These are phyloP conservation scores for Leptopilina syphax DNA, from an alignment of 2,888 invertebrate species.

Conservation along the genomic window DNA sequence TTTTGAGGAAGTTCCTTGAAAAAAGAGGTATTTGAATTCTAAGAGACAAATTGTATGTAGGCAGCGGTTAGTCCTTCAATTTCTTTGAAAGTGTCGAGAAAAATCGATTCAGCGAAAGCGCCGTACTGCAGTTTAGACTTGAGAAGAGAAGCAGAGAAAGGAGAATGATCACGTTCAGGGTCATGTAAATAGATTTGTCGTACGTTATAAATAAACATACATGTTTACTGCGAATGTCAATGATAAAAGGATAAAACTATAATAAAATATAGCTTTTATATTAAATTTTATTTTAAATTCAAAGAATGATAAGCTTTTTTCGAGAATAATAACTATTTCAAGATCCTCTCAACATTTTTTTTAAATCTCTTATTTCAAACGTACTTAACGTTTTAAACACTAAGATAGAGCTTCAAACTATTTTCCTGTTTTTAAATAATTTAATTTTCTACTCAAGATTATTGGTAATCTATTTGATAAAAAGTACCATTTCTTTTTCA, in stretches of 20 bases:
- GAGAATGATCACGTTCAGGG: conserved; percentile 36
- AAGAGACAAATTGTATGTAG: conserved; percentile 6
- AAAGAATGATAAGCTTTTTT: too few relatives aligned
- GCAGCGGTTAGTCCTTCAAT: conserved; percentile 31
- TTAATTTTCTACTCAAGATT: too few relatives aligned
- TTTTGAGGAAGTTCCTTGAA: background rate
- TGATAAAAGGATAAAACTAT: background rate
- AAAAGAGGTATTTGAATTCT: background rate
- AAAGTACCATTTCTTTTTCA: conserved; percentile 34
- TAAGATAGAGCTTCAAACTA: too few relatives aligned
- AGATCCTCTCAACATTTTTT: background rate
- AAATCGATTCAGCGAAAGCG: conserved; percentile 32
- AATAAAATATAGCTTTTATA: background rate
- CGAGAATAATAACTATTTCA: background rate
- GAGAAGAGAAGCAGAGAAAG: conserved; percentile 12
- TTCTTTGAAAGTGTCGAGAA: conserved; percentile 14
- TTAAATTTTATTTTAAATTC: too few relatives aligned
- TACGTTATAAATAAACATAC: background rate
- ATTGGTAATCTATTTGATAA: background rate
- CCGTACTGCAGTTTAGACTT: conserved; percentile 13
- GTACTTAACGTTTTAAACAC: too few relatives aligned
- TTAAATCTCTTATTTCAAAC: too few relatives aligned
- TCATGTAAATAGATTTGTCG: conserved; percentile 31
- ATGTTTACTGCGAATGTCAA: background rate
- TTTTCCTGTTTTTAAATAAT: too few relatives aligned